Evolutionary conservation across 1,140 invertebrate genomes (phyloP).

Genomic region (Bombus superbus): DNA sequence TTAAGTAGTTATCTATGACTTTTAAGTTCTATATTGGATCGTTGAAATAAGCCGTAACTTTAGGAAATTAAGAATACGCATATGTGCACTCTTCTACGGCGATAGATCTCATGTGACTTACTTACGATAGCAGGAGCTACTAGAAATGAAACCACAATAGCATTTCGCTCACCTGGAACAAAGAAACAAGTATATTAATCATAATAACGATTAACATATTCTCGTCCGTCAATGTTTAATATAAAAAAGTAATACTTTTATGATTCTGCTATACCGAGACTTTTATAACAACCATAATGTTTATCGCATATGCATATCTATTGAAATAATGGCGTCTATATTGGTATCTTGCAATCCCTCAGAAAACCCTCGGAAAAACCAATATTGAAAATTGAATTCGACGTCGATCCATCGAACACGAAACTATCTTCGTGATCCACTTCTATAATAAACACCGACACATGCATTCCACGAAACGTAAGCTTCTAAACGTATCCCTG

Average conservation of each 20-base stretch:
- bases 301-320: too few relatives aligned
- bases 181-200: background rate
- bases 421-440: too few relatives aligned
- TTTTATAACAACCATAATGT: too few relatives aligned
- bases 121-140: background rate
- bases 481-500: background rate
- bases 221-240: background rate
- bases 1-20: too few relatives aligned
- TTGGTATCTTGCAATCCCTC: too few relatives aligned
- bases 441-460: background rate
- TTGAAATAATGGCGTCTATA: too few relatives aligned
- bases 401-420: too few relatives aligned
- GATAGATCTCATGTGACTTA: background rate
- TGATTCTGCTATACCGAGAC: too few relatives aligned
- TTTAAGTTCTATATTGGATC: too few relatives aligned
- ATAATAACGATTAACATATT: background rate
- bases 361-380: too few relatives aligned
- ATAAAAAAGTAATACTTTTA: background rate
- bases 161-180: slow-evolving; percentile 6
- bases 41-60: background rate
- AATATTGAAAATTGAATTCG: too few relatives aligned
- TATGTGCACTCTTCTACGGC: background rate
- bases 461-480: background rate
- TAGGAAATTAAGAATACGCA: background rate
- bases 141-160: too few relatives aligned